Conservation (phyloP, 2,888 invertebrate species). For the Eupithecia insigniata region DNA sequence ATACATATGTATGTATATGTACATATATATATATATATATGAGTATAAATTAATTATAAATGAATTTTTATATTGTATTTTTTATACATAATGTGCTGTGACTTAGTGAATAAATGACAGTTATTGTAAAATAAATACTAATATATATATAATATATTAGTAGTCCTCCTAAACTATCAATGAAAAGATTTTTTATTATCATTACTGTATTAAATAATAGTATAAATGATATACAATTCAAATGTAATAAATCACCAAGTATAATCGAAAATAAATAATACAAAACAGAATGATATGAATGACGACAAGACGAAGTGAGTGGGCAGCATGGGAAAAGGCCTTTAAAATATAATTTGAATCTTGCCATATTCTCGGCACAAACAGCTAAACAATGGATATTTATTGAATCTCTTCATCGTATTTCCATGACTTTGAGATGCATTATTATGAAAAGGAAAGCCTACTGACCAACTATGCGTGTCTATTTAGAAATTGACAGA, state of each 20-base stretch:
- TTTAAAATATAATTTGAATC: slow-evolving; percentile 20
- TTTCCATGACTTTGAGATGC: background rate
- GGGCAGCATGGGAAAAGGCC: slow-evolving; percentile 38
- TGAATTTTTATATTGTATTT: too few relatives aligned
- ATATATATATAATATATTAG: too few relatives aligned
- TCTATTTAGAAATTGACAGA: slow-evolving; percentile 39
- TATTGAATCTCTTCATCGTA: slow-evolving; percentile 8
- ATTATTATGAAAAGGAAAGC: slow-evolving; percentile 2
- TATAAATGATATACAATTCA: slow-evolving; percentile 14
- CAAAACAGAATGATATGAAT: slow-evolving; percentile 21
- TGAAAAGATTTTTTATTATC: too few relatives aligned
- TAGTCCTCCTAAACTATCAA: too few relatives aligned
- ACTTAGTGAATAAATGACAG: too few relatives aligned
- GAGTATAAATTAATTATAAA: too few relatives aligned
- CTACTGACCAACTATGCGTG: background rate
- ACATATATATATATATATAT: background rate
- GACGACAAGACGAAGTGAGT: slow-evolving; percentile 25
- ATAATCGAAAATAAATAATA: slow-evolving; percentile 18
- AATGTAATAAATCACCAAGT: slow-evolving; percentile 23
- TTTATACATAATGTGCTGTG: too few relatives aligned
- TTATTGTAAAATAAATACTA: too few relatives aligned
- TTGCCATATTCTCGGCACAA: slow-evolving; percentile 15
- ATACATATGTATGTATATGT: too few relatives aligned
- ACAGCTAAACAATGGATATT: slow-evolving; percentile 16
- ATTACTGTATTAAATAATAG: too few relatives aligned